Conservation (phyloP, 2,797 vertebrate genomes). For the Rhinella marina region DNA sequence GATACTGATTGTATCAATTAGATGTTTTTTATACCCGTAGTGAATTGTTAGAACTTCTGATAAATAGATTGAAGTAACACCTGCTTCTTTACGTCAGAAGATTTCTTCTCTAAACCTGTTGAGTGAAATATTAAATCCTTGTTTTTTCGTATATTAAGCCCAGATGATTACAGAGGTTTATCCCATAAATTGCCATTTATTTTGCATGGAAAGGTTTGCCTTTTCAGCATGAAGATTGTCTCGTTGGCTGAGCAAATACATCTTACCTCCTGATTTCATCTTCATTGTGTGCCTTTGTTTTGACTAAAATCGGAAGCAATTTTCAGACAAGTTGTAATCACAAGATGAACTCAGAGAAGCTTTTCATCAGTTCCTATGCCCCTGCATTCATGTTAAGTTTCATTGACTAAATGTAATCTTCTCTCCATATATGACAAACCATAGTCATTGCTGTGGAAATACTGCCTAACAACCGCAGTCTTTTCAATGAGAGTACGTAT, state of each 20-base stretch:
- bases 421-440: neutral
- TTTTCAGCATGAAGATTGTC: neutral
- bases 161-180: neutral
- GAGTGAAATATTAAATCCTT: neutral
- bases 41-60: neutral
- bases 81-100: neutral
- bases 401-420: neutral
- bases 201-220: neutral
- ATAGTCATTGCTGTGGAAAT: neutral
- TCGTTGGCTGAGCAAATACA: neutral
- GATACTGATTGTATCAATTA: neutral
- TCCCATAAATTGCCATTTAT: neutral
- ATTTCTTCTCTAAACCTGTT: neutral
- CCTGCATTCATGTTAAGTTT: neutral
- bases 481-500: no score
- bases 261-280: slow-evolving; percentile 8
- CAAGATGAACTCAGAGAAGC: neutral
- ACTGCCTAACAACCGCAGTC: neutral
- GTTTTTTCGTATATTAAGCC: neutral
- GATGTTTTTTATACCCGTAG: neutral
- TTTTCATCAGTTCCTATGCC: neutral
- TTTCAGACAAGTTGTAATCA: slow-evolving; percentile 33
- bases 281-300: slow-evolving; percentile 11
- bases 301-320: neutral
- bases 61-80: neutral